These are phyloP conservation scores for Hestina assimilis DNA, from an alignment of 1,140 invertebrate species.

Conservation along the genomic window DNA sequence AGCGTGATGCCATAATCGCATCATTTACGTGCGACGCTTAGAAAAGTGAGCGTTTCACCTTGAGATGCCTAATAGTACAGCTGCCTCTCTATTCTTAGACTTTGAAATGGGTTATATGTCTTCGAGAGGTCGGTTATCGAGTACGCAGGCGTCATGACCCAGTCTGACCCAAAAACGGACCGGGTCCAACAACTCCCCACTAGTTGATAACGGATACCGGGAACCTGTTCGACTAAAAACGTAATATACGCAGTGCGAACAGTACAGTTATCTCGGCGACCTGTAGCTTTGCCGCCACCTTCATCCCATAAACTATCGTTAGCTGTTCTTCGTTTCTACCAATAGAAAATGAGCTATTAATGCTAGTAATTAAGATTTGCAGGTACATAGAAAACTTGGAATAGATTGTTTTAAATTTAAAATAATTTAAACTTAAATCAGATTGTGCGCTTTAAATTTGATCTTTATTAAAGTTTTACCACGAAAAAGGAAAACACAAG, in stretches of 20 bases:
- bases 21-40: slow-evolving; percentile 69
- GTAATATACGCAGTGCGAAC: slow-evolving; percentile 44
- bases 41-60: slow-evolving; percentile 75
- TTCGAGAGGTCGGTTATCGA: slow-evolving; percentile 45
- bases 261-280: slow-evolving; percentile 52
- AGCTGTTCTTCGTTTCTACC: no score
- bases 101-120: slow-evolving; percentile 57
- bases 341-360: no score
- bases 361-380: no score
- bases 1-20: slow-evolving; percentile 67
- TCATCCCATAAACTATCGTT: slow-evolving; percentile 2
- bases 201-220: slow-evolving; percentile 65
- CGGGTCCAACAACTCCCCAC: slow-evolving; percentile 56
- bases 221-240: slow-evolving; percentile 57
- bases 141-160: slow-evolving; percentile 74
- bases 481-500: slow-evolving; percentile 65
- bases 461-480: slow-evolving; percentile 19
- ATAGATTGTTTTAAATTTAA: no score
- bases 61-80: slow-evolving; percentile 56
- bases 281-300: slow-evolving; percentile 11
- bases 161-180: slow-evolving; percentile 73
- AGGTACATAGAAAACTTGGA: no score
- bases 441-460: not conserved
- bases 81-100: slow-evolving; percentile 69
- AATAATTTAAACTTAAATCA: not conserved